Base-by-base conservation (phyloP, 2,113 vertebrate genomes). In the Bufo bufo region DNA sequence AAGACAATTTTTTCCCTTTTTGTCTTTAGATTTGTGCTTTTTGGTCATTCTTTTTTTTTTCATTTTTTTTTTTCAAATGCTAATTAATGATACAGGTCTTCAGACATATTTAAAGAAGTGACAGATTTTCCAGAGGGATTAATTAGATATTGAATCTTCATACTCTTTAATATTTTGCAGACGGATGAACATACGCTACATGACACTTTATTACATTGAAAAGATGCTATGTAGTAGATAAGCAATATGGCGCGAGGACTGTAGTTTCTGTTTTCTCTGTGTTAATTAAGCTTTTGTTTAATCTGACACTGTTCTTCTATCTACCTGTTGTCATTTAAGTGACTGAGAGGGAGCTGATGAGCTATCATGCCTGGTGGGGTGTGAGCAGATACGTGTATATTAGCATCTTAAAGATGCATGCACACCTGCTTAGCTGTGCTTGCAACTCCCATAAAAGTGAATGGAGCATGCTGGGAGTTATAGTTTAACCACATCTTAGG, bases 101-200 rank as follows among this genome's bases (percentile, higher is more conserved):
- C 23, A 81, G n/a, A 58, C 10, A 14, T 58, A 59, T 61, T 61
- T 45, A 14, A 80, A 82, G 23, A 82, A 82, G 33, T 82, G 79
- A 63, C 79, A 82, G 79, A 33, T 63, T 47, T 10, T 82, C 79
- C 58, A 43, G 56, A 63, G 79, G 79, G 79, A 82, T 82, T 82
- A 82, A 82, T 59, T 82, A 82, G 33, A 82, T 59, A 63, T 61
- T 82, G 79, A 82, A 82, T 82, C 58, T 82, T 82, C 47, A 82
- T 82, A 82, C 58, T 82, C 23, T 82, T 82, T 82, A 82, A 82
- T 82, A 82, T 82, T 33, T 59, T 82, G 79, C 79, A 61, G 79
- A 82, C 61, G 23, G 79, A 43, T 19, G 79, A 82, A 82, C 79
- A 82, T 82, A 82, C 58, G 79, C 79, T 63, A 19, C 58, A 82